Evolutionary conservation across 2,797 vertebrate genomes (phyloP).

Genomic region (Phoxinus dragarum): DNA sequence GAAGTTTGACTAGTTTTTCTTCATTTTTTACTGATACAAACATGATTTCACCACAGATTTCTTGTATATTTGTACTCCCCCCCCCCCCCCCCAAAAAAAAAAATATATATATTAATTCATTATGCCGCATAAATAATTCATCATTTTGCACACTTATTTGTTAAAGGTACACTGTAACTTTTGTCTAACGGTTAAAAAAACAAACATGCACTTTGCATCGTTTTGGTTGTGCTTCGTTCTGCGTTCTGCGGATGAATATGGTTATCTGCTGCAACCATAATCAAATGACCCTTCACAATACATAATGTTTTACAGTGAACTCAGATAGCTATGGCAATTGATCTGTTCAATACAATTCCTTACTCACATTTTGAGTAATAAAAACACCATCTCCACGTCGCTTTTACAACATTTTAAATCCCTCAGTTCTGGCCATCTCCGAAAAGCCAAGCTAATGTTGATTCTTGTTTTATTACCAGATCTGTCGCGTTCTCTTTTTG

Average conservation of each 20-base stretch:
- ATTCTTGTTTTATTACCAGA: too few relatives aligned
- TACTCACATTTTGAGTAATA: too few relatives aligned
- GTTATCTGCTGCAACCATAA: neutral
- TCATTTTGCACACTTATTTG: neutral
- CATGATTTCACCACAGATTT: neutral
- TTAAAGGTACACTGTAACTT: neutral
- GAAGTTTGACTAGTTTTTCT: neutral
- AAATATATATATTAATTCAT: neutral
- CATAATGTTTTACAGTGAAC: too few relatives aligned
- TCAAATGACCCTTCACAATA: too few relatives aligned
- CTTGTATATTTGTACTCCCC: neutral
- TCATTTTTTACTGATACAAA: neutral
- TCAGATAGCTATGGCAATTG: too few relatives aligned
- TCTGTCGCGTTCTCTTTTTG: too few relatives aligned
- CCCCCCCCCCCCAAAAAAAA: too few relatives aligned
- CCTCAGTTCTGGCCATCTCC: too few relatives aligned
- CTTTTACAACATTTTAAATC: too few relatives aligned
- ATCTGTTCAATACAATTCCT: too few relatives aligned
- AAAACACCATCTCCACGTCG: too few relatives aligned
- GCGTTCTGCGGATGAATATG: neutral
- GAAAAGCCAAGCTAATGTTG: too few relatives aligned
- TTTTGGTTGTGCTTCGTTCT: neutral
- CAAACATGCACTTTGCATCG: neutral
- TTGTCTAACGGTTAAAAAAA: neutral
- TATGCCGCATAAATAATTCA: neutral